Conservation (phyloP, 2,888 invertebrate genomes). For the Eristalinus sepulchralis region DNA sequence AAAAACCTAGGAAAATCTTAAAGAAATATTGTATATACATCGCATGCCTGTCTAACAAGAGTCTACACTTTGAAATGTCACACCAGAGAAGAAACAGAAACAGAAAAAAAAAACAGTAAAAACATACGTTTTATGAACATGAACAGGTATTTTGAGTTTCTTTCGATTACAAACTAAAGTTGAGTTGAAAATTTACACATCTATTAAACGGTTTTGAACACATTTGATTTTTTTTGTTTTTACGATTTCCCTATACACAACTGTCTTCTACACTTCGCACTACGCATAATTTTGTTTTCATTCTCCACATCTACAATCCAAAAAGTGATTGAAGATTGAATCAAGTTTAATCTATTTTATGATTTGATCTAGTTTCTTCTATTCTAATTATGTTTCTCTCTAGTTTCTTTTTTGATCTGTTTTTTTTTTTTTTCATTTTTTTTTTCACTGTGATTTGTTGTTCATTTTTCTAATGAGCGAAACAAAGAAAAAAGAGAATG, state of each 20-base stretch:
- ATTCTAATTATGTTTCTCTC: conserved; percentile 25
- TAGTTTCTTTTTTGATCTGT: conserved; percentile 39
- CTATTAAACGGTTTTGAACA: conserved; percentile 61
- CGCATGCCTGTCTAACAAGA: background rate
- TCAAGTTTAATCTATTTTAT: conserved; percentile 44
- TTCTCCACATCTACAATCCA: conserved; percentile 51
- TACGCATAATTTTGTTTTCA: conserved; percentile 20
- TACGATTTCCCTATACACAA: background rate
- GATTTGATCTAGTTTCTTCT: conserved; percentile 56
- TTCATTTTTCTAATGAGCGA: conserved; percentile 24
- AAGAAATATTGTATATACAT: background rate
- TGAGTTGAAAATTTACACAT: conserved; percentile 42
- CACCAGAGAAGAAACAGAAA: background rate
- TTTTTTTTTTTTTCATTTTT: conserved; percentile 16
- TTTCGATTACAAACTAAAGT: conserved; percentile 1
- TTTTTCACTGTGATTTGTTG: background rate
- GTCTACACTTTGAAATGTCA: background rate
- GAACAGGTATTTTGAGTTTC: conserved; percentile 5
- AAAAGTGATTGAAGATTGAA: conserved; percentile 62
- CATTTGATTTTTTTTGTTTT: conserved; percentile 57
- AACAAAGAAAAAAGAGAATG: conserved; percentile 57
- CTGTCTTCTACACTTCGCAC: conserved; percentile 2
- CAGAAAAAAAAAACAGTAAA: background rate
- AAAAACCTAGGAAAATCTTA: background rate
- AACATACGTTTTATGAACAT: background rate